Evolutionary conservation across 2,797 vertebrate genomes (phyloP).

Genomic region (Epinephelus awoara): DNA sequence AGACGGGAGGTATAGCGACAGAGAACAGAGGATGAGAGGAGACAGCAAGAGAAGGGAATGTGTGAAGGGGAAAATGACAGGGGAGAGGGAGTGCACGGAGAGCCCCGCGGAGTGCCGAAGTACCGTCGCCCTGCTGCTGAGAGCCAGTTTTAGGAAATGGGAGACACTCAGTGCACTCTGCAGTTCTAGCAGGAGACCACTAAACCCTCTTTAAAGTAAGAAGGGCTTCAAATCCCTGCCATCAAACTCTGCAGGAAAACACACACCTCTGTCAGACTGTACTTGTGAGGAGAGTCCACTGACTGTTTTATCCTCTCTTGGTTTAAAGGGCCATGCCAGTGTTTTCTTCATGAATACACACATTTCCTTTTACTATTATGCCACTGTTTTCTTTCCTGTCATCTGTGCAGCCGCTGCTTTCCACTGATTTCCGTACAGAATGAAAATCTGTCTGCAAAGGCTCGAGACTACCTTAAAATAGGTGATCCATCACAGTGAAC

Average conservation of each 20-base stretch:
- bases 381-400: background rate
- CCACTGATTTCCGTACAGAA: conserved; percentile 4
- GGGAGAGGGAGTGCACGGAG: conserved; percentile 7
- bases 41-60: conserved; percentile 18
- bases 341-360: background rate
- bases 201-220: conserved; percentile 34
- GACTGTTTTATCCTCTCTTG: background rate
- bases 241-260: conserved; percentile 41
- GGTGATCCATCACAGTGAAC: conserved; percentile 43
- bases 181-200: conserved; percentile 33
- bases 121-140: conserved; percentile 53
- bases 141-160: conserved; percentile 56
- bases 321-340: background rate
- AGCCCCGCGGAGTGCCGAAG: conserved; percentile 44
- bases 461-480: conserved; percentile 21
- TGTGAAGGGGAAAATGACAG: conserved; percentile 65
- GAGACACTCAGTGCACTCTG: conserved; percentile 26
- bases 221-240: conserved; percentile 29
- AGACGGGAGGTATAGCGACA: conserved; percentile 29
- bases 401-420: background rate
- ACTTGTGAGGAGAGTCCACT: background rate
- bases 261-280: conserved; percentile 8
- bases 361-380: background rate
- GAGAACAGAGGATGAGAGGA: conserved; percentile 54
- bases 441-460: conserved; percentile 15